Conservation (phyloP, 2,888 invertebrate genomes). For the Tiliacea citrago region DNA sequence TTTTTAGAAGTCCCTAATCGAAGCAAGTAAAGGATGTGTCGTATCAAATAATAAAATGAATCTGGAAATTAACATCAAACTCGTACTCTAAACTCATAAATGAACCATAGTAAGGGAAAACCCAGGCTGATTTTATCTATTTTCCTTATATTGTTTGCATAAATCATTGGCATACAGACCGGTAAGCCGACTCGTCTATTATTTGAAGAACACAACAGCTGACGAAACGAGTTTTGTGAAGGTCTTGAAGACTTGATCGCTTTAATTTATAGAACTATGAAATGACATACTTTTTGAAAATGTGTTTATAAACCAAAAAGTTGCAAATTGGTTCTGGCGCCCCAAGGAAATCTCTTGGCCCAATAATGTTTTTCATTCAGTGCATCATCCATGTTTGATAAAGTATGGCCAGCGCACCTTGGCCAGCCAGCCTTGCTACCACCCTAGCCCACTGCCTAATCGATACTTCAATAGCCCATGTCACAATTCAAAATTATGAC, state of each 20-base stretch:
- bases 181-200: not conserved
- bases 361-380: not conserved
- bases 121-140: not conserved
- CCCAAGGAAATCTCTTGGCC: not conserved
- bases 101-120: not conserved
- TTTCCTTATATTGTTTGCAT: constrained; percentile 22
- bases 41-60: not conserved
- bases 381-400: not conserved
- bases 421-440: not conserved
- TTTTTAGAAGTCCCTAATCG: not conserved
- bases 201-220: not conserved
- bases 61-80: not conserved
- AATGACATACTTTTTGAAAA: not conserved
- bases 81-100: not conserved
- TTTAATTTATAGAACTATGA: constrained; percentile 4
- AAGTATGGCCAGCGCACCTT: not conserved
- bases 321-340: not conserved
- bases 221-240: constrained; percentile 21
- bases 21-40: not conserved
- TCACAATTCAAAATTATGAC: too few relatives aligned
- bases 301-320: not conserved
- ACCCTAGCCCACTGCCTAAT: not conserved
- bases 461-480: too few relatives aligned
- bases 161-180: not conserved
- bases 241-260: constrained; percentile 4